phyloP scores from a whole-genome alignment of 2,888 invertebrate species.

The Exocentrus adspersus region DNA sequence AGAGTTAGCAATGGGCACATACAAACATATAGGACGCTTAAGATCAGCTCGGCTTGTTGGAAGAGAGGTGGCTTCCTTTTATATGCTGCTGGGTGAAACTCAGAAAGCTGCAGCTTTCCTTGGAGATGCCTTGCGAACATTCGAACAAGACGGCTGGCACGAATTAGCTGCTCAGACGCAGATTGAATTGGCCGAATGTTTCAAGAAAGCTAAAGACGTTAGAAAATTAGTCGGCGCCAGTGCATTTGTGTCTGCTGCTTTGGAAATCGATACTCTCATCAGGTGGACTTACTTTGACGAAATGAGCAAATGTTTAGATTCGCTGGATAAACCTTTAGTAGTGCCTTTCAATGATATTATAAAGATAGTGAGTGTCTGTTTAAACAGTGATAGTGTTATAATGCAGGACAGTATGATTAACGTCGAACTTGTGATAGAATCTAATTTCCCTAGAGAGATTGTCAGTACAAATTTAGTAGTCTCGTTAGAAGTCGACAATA shows the following conservation, averaged over 20 bases:
- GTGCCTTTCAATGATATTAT: constrained; percentile 64
- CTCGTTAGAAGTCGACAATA: constrained; percentile 62
- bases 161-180: constrained; percentile 84
- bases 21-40: constrained; percentile 86
- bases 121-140: constrained; percentile 85
- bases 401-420: constrained; percentile 70
- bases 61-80: constrained; percentile 88
- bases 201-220: constrained; percentile 80
- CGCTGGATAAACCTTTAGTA: constrained; percentile 55
- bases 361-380: constrained; percentile 59
- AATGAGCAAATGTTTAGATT: constrained; percentile 71
- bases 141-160: constrained; percentile 89
- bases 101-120: constrained; percentile 92
- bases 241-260: constrained; percentile 81
- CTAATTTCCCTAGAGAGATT: constrained; percentile 74
- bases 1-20: constrained; percentile 95
- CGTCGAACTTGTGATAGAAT: constrained; percentile 68
- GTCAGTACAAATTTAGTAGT: constrained; percentile 72
- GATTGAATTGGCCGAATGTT: constrained; percentile 85
- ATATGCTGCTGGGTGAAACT: constrained; percentile 85
- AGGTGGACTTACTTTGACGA: constrained; percentile 78
- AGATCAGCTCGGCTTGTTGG: constrained; percentile 91
- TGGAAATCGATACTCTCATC: constrained; percentile 75
- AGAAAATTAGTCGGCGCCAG: constrained; percentile 72
- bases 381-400: constrained; percentile 59